Conservation (phyloP, 2,888 invertebrate species). For the Drosophila eohydei region DNA sequence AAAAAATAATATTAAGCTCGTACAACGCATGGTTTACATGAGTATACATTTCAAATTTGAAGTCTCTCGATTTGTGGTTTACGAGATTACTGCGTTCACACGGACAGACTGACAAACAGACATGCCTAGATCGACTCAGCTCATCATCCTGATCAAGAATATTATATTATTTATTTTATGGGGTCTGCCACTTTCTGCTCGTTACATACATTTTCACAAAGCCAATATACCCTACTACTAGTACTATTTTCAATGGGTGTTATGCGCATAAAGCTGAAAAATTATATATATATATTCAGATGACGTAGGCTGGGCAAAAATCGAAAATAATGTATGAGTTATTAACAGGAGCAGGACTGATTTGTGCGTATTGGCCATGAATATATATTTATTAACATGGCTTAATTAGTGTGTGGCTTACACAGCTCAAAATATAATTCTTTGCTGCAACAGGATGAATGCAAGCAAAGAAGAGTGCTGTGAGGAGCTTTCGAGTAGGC, state of each 20-base stretch:
- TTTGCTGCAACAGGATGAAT: neutral
- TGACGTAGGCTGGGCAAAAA: constrained; percentile 15
- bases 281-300: neutral
- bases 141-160: no score
- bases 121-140: no score
- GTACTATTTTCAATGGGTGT: neutral
- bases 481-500: neutral
- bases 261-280: neutral
- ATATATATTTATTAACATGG: constrained; percentile 65
- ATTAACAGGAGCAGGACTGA: constrained; percentile 61
- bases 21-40: no score
- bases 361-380: constrained; percentile 38
- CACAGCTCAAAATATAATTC: constrained; percentile 54
- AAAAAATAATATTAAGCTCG: no score
- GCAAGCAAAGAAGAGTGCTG: neutral
- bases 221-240: no score
- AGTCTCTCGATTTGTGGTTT: no score
- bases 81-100: no score
- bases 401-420: constrained; percentile 74
- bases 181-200: no score
- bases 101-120: no score
- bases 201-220: no score
- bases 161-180: no score
- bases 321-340: constrained; percentile 61
- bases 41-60: no score